Evolutionary conservation across 2,888 invertebrate genomes (phyloP).

Genomic region (Amiota mariae): DNA sequence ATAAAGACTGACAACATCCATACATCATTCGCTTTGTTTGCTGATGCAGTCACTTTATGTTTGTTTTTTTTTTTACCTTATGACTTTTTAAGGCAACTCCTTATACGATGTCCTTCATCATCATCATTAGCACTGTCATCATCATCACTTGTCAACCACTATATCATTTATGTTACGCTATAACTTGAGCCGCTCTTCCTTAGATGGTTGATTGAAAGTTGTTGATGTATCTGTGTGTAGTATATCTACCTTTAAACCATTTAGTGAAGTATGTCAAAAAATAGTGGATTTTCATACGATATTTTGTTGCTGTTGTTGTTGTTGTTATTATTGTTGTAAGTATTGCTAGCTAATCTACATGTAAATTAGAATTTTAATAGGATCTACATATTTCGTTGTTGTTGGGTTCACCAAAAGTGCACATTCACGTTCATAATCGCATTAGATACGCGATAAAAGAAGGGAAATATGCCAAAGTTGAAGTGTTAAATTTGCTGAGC

Average conservation of each 20-base stretch:
- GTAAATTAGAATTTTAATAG: constrained; percentile 55
- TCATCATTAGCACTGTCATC: constrained; percentile 27
- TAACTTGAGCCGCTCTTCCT: not conserved
- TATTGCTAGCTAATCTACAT: constrained; percentile 41
- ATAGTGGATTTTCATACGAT: too few species aligned
- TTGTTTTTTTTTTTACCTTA: constrained; percentile 36
- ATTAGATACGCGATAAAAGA: not conserved
- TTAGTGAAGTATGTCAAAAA: too few species aligned
- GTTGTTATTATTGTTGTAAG: not conserved
- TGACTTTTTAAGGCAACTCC: constrained; percentile 68
- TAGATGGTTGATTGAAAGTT: constrained; percentile 1
- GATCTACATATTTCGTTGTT: constrained; percentile 29
- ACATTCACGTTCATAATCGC: constrained; percentile 1
- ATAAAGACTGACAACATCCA: not conserved
- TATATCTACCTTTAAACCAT: not conserved
- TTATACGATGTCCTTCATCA: constrained; percentile 53
- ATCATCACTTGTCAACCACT: not conserved
- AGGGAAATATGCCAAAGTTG: not conserved
- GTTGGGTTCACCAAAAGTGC: constrained; percentile 25
- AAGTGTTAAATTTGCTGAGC: not conserved
- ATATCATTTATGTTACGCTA: not conserved
- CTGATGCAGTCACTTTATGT: not conserved
- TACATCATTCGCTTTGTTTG: not conserved
- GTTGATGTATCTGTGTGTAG: not conserved
- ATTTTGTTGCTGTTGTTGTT: not conserved